Conservation (phyloP, 2,888 invertebrate species). For the Parasteatoda lunata region DNA sequence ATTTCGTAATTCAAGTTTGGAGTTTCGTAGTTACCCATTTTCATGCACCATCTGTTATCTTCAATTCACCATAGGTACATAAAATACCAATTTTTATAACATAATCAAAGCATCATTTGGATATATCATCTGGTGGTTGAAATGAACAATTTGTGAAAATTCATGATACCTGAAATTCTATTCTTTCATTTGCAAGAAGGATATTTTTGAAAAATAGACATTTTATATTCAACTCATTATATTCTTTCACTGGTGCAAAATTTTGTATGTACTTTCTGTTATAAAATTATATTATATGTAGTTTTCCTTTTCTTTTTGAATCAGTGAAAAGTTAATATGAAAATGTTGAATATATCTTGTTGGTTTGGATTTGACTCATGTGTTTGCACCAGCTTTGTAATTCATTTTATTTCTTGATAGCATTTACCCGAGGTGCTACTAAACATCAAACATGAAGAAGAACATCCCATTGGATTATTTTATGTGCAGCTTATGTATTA, state of each 20-base stretch:
- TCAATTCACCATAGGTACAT: conserved; percentile 40
- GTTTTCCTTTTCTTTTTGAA: not conserved
- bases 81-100: conserved; percentile 37
- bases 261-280: not conserved
- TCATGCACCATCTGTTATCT: conserved; percentile 44
- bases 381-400: conserved; percentile 36
- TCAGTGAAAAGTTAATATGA: conserved; percentile 3
- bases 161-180: conserved; percentile 22
- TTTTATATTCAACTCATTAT: conserved; percentile 35
- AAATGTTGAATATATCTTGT: conserved; percentile 19
- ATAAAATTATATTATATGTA: not conserved
- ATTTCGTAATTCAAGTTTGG: conserved; percentile 55
- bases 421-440: conserved; percentile 57
- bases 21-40: conserved; percentile 54
- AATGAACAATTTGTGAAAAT: not conserved
- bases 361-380: conserved; percentile 29
- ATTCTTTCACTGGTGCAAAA: not conserved
- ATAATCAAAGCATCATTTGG: conserved; percentile 9
- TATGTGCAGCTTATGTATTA: conserved; percentile 58
- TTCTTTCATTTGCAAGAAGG: conserved; percentile 29
- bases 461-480: conserved; percentile 54
- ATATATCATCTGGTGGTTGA: conserved; percentile 28
- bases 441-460: conserved; percentile 50
- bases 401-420: conserved; percentile 31
- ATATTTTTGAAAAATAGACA: conserved; percentile 40